These are phyloP conservation scores for Halictus quadricinctus DNA, from an alignment of 2,888 invertebrate species.

Conservation along the genomic window DNA sequence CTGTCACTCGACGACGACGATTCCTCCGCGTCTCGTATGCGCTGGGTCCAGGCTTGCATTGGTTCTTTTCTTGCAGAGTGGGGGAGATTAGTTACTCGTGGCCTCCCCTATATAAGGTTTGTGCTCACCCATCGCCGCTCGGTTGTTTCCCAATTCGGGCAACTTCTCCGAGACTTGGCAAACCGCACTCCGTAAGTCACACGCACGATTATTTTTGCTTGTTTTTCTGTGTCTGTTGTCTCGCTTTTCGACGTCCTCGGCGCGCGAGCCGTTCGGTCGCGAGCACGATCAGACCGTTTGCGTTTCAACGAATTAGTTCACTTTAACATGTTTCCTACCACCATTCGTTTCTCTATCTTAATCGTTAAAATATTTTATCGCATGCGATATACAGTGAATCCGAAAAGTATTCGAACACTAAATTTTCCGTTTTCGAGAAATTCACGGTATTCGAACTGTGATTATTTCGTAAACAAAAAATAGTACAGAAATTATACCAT, in stretches of 20 bases:
- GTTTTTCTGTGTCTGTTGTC: not conserved
- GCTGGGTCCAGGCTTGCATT: not conserved
- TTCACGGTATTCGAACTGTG: too few relatives aligned
- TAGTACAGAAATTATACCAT: not conserved
- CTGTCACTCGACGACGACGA: not conserved
- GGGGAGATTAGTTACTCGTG: slow-evolving; percentile 58
- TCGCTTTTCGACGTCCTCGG: not conserved
- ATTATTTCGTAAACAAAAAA: not conserved
- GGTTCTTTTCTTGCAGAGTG: slow-evolving; percentile 32
- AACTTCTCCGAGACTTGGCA: slow-evolving; percentile 80
- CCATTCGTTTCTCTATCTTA: not conserved
- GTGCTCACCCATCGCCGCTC: slow-evolving; percentile 71
- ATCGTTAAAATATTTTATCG: not conserved
- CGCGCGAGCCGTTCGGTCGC: not conserved
- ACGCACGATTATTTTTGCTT: slow-evolving; percentile 1
- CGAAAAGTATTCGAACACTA: not conserved
- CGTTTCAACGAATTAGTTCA: not conserved
- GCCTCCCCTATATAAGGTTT: slow-evolving; percentile 79
- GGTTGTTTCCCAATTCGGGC: slow-evolving; percentile 80
- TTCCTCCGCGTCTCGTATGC: not conserved
- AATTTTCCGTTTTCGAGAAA: too few relatives aligned
- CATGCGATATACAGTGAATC: not conserved
- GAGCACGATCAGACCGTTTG: not conserved
- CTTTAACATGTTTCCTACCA: not conserved
- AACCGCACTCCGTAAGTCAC: slow-evolving; percentile 76